These are phyloP conservation scores for Agapornis roseicollis DNA, from an alignment of 2,113 vertebrate species.

Conservation along the genomic window DNA sequence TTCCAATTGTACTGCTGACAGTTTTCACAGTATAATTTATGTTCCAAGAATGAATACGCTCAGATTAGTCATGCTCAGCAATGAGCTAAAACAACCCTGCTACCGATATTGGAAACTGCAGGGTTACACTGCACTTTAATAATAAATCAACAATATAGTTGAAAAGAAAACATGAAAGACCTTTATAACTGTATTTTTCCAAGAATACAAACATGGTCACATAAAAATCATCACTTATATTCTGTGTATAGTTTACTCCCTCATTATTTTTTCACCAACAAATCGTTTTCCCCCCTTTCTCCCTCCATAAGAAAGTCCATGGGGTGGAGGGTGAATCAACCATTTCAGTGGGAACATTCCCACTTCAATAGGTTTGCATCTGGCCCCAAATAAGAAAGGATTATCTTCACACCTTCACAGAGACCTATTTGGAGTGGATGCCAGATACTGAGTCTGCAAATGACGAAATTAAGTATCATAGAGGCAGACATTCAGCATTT, in stretches of 20 bases:
- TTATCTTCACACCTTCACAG: background rate
- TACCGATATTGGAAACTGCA: background rate
- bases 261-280: background rate
- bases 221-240: background rate
- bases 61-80: background rate
- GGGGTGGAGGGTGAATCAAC: background rate
- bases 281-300: background rate
- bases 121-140: background rate
- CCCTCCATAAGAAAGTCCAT: background rate
- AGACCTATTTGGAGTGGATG: background rate
- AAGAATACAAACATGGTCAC: background rate
- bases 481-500: background rate
- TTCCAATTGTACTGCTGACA: background rate
- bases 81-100: background rate
- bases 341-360: background rate
- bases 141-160: background rate
- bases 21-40: background rate
- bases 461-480: background rate
- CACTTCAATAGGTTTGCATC: background rate
- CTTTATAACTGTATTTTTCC: background rate
- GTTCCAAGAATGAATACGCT: background rate
- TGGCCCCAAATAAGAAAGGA: background rate
- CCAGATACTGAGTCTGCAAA: background rate
- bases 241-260: accelerated
- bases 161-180: background rate